Evolutionary conservation across 1,140 invertebrate genomes (phyloP), one percentile per base, ranked within the genome.

Genomic region (Drosophila elegans): DNA sequence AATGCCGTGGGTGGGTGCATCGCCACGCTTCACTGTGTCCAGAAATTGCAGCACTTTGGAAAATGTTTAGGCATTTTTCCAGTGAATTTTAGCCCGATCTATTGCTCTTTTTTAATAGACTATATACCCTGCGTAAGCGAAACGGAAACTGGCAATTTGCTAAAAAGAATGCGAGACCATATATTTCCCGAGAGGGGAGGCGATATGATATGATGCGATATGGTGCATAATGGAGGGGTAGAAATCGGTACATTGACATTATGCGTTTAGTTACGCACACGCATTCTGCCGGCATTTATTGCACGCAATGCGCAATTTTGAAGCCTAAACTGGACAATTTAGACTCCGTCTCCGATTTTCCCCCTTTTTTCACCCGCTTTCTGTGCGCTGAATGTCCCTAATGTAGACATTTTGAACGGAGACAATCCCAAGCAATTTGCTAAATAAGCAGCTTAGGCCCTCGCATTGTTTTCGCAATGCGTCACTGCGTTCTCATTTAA

Each of bases 141-240:
- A 83, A 89, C 84, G 84, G 84, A 89, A 89, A 89, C 84, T 74
- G 84, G 84, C 80, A 89, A 89, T 89, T 89, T 89, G 84, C 84
- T 59, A 76, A 82, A 86, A 82, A 38, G 61, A 59, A 61, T 39
- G 11, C 34, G 9, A 52, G 64, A 48, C 61, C 68, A 44, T 44
- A 13, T 39, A 25, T 39, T 32, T 54, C 32, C 9, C n/a, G 6
- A 13, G 3, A 27, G 45, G 29, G 13, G 2, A 25, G 11, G 42
- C 25, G 25, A 61, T 57, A 39, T 38, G 57, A 56, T 55, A 52
- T 13, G n/a, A 16, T 55, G 16, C 25, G 34, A 39, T 39, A 39
- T 48, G 25, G 25, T 29, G 25, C 46, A 34, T 34, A 38, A 52
- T 13, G 29, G 53, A 46, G 41, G 57, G 36, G 21, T 66, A 34